Conservation (phyloP, 2,797 vertebrate species). For the Linurgus olivaceus region DNA sequence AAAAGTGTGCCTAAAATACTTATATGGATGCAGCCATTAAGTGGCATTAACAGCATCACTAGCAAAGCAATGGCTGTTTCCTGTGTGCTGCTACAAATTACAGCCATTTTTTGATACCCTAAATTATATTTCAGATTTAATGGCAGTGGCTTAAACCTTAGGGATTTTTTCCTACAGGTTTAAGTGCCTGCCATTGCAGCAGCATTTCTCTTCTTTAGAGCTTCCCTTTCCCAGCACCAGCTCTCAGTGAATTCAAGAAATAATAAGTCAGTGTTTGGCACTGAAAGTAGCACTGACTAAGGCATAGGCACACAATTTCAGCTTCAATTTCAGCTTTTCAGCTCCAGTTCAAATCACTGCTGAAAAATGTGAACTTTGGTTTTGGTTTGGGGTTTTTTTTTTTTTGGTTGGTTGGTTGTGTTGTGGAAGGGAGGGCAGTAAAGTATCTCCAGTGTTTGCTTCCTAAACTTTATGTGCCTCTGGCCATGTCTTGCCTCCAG, state of each 20-base stretch:
- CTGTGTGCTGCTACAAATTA: not conserved
- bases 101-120: not conserved
- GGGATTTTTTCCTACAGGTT: not conserved
- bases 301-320: not conserved
- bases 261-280: not conserved
- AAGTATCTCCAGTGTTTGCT: not conserved
- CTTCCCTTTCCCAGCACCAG: not conserved
- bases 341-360: not conserved
- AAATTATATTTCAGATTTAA: not conserved
- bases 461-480: not conserved
- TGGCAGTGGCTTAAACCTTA: not conserved
- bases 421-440: not conserved
- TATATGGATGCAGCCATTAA: accelerated
- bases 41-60: not conserved
- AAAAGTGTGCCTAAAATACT: not conserved
- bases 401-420: not conserved
- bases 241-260: not conserved
- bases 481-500: not conserved
- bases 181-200: not conserved
- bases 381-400: not conserved
- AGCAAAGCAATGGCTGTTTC: not conserved
- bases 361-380: not conserved
- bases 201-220: not conserved
- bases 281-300: not conserved
- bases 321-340: not conserved